Percentiles rank a stretch among this genome's conserved stretches.
These are phyloP conservation scores for Lepus timidus DNA, from an alignment of 2,113 vertebrate species.

Conservation along the genomic window DNA sequence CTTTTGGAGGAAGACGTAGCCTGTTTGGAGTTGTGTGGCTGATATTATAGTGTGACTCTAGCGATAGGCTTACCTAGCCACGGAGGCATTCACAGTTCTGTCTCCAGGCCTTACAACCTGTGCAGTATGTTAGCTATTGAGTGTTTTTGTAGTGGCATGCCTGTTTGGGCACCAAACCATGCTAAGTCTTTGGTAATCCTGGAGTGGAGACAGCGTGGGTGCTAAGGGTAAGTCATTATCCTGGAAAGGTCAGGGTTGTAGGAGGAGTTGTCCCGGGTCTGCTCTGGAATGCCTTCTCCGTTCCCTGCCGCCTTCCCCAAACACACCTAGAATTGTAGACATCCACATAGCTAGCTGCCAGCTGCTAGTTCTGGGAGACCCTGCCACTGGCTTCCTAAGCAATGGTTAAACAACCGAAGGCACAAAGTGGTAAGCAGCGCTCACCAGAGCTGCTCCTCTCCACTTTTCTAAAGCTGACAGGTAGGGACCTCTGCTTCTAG, in stretches of 20 bases:
- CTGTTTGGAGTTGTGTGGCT: slow-evolving; percentile 2
- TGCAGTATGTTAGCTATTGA: slow-evolving; percentile 10
- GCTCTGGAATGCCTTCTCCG: slow-evolving; percentile 39
- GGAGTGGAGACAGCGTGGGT: neutral
- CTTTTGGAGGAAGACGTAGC: slow-evolving; percentile 19
- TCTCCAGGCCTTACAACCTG: neutral
- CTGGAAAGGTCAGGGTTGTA: slow-evolving; percentile 34
- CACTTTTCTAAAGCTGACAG: neutral
- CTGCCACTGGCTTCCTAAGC: slow-evolving; percentile 16
- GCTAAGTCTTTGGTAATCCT: slow-evolving; percentile 34
- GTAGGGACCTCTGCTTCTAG: neutral
- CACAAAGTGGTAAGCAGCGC: neutral
- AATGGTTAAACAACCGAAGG: neutral
- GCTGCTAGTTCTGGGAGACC: neutral
- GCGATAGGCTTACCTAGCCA: slow-evolving; percentile 4
- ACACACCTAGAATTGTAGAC: neutral
- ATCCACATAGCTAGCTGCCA: neutral
- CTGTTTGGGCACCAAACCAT: neutral
- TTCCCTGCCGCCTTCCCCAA: neutral
- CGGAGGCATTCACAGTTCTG: neutral
- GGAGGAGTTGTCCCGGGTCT: neutral
- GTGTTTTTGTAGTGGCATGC: neutral
- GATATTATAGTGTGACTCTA: neutral
- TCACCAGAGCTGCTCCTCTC: neutral
- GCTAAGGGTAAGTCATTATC: slow-evolving; percentile 25